Base-by-base conservation (phyloP, 1,140 invertebrate species). In the Philotrypesis tridentata region DNA sequence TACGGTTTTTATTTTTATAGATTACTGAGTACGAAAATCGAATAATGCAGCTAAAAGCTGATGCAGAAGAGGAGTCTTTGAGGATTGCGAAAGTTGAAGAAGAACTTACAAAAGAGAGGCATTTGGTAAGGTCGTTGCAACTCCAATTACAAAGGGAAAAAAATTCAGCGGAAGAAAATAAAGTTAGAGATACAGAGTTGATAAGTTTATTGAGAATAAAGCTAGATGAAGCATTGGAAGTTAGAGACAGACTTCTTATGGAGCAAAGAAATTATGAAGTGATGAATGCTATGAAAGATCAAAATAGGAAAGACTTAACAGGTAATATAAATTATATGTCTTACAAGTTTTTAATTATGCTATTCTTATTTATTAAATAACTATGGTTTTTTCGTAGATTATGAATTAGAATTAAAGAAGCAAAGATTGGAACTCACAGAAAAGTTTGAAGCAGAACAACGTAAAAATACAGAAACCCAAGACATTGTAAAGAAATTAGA, bases 401-500 rank as follows among this genome's bases (percentile, higher is more conserved):
- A 40, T 1, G 48, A 79, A 40, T 31, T 25, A 67, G 65, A 73
- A 7, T 63, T 77, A 0, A 65, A 79, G 27, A 79, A 82, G 55
- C 12, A 61, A 55, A 2, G 27, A 17, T n/a, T 85, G 5, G 79
- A 78, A 2, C 80, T 94, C 1, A 85, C 88, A 12, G 87, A 88
- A 27, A 90, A 93, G 71, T 88, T 93, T 14, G 88, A 93, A 2
- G 86, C 90, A 12, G 89, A 92, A 55, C 84, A 90, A 3, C 89
- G 89, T 0, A 92, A 94, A 60, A 90, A 88, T 48, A 87, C 90
- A 8, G 89, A 93, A 33, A 77, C 95, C 7, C 89, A 88, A 14
- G 88, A 91, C 25, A 91, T 90, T 33, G 72, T 95, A 9, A 91
- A 93, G 3, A 88, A 84, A 72, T 4, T 89, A 7, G 88, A 92